Conservation (phyloP, 2,797 vertebrate species). For the Megaceryle alcyon region DNA sequence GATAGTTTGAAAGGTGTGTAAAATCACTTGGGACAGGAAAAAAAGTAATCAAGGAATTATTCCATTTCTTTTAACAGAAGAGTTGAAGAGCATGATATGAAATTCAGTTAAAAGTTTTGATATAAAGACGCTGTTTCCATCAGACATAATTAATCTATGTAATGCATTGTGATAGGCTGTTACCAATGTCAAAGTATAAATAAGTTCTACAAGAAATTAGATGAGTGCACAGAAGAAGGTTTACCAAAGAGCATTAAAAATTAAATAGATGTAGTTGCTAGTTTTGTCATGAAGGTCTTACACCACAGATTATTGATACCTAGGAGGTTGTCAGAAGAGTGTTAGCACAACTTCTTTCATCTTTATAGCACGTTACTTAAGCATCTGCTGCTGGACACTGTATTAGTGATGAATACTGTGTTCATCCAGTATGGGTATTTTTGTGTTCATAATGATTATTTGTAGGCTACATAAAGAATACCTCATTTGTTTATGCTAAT, state of each 20-base stretch:
- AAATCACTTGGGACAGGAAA: background rate
- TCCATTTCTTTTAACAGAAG: background rate
- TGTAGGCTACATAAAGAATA: background rate
- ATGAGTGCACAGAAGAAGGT: background rate
- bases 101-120: background rate
- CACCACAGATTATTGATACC: background rate
- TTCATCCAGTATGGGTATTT: background rate
- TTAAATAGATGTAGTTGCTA: background rate
- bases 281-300: background rate
- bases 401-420: background rate
- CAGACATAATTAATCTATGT: background rate
- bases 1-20: background rate
- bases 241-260: slow-evolving; percentile 4
- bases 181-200: background rate
- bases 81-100: background rate
- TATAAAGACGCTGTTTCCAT: background rate
- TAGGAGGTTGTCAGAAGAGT: background rate
- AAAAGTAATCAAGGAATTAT: background rate
- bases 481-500: background rate
- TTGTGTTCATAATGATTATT: background rate
- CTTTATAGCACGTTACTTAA: background rate
- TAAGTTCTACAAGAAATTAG: slow-evolving; percentile 1
- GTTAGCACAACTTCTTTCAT: background rate
- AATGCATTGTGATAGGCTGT: background rate
- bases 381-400: background rate